Percentiles rank a stretch among this genome's conserved stretches.
phyloP scores from a whole-genome alignment of 2,888 invertebrate species.

The Pandemis cinnamomeana region DNA sequence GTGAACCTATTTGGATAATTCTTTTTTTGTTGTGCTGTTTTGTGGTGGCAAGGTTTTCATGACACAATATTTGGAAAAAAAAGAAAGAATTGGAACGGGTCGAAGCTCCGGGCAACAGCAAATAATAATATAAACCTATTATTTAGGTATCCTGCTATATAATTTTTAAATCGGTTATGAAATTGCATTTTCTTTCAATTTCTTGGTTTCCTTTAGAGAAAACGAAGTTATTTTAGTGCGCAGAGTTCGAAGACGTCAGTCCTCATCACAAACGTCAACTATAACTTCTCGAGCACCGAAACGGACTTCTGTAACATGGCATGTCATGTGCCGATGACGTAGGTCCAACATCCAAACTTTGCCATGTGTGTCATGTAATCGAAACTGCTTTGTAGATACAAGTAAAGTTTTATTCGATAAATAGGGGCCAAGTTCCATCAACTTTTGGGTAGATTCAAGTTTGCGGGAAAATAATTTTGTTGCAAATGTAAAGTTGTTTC shows the following conservation, averaged over 20 bases:
- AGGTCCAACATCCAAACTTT: constrained; percentile 27
- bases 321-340: constrained; percentile 13
- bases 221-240: background rate
- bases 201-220: no score
- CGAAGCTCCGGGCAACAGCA: no score
- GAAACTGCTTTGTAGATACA: constrained; percentile 29
- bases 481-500: background rate
- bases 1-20: no score
- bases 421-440: constrained; percentile 24
- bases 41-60: no score
- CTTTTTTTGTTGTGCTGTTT: no score
- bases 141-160: no score
- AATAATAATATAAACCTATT: no score
- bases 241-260: background rate
- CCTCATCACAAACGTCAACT: no score
- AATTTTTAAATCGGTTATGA: no score
- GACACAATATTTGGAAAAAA: no score
- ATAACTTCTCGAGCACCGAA: background rate
- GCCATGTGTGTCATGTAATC: constrained; percentile 4
- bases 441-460: constrained; percentile 27
- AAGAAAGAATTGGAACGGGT: no score
- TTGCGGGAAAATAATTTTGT: constrained; percentile 21
- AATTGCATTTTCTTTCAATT: no score
- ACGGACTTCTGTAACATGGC: background rate
- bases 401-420: constrained; percentile 31